Evolutionary conservation across 2,797 vertebrate species (phyloP).

Genomic region (Lycodopsis pacificus): DNA sequence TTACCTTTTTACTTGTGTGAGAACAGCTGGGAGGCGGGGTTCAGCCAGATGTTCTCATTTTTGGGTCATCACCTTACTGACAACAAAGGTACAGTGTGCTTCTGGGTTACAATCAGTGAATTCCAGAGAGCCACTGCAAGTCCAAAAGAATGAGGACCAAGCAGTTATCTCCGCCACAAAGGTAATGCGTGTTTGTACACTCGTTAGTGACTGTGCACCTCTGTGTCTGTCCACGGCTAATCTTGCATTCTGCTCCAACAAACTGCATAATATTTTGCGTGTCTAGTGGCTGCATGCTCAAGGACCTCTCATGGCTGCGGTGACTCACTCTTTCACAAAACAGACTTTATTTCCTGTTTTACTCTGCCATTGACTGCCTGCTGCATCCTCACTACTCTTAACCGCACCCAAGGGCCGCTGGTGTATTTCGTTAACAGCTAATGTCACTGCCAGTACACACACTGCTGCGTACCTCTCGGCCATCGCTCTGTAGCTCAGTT

Average conservation of each 20-base stretch:
- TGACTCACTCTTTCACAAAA: too few species aligned
- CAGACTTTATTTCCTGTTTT: too few species aligned
- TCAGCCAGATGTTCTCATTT: slow-evolving; percentile 30
- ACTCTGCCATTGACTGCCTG: too few species aligned
- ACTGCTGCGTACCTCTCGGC: too few species aligned
- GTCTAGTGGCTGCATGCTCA: neutral
- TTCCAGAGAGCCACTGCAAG: slow-evolving; percentile 37
- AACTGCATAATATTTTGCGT: neutral
- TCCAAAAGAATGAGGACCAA: slow-evolving; percentile 34
- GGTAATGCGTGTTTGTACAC: too few species aligned
- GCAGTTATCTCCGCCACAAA: too few species aligned
- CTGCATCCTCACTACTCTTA: too few species aligned
- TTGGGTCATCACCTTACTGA: slow-evolving; percentile 15
- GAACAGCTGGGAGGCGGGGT: slow-evolving; percentile 15
- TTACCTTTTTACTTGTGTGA: neutral
- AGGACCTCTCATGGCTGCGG: neutral
- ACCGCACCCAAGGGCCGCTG: too few species aligned
- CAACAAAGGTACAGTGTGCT: slow-evolving; percentile 25
- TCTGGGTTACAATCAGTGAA: slow-evolving; percentile 38
- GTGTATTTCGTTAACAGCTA: too few species aligned
- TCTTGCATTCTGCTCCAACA: neutral
- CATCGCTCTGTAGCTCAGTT: neutral
- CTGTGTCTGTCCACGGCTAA: neutral
- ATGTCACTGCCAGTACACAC: too few species aligned
- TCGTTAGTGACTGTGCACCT: neutral